Conservation (phyloP, 2,113 vertebrate species). For the Lates calcarifer region DNA sequence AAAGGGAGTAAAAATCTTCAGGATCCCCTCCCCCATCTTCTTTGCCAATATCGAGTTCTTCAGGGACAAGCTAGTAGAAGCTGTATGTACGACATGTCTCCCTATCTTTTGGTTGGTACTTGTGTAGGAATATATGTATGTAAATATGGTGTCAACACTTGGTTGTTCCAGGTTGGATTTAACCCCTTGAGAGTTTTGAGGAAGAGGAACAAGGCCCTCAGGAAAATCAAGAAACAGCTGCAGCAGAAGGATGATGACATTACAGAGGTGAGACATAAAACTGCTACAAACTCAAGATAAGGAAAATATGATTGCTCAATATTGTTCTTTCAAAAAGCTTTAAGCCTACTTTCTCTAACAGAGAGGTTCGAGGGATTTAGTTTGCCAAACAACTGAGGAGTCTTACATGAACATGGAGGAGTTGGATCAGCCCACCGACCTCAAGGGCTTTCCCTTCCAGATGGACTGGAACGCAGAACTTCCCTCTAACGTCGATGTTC, state of each 20-base stretch:
- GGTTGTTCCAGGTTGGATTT: constrained; percentile 88
- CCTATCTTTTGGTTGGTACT: neutral
- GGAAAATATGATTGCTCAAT: neutral
- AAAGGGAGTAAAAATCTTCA: constrained; percentile 93
- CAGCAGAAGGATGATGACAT: constrained; percentile 81
- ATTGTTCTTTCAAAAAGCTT: neutral
- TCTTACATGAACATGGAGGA: constrained; percentile 81
- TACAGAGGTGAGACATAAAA: constrained; percentile 77
- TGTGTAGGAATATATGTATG: neutral
- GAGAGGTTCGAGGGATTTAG: neutral
- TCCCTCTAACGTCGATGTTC: constrained; percentile 84
- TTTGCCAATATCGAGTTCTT: constrained; percentile 95
- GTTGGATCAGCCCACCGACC: constrained; percentile 82
- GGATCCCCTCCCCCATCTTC: constrained; percentile 92
- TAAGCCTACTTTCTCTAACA: constrained; percentile 11
- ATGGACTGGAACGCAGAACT: constrained; percentile 87
- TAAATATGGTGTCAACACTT: neutral
- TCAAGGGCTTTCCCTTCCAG: constrained; percentile 83
- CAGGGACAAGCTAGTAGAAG: constrained; percentile 88
- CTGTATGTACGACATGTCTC: constrained; percentile 82
- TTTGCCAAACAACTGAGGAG: neutral
- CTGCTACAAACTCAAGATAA: neutral
- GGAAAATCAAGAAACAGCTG: constrained; percentile 89
- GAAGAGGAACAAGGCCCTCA: constrained; percentile 93
- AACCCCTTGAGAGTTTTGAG: constrained; percentile 90